Conservation (phyloP, 2,888 invertebrate genomes). For the Unio delphinus region DNA sequence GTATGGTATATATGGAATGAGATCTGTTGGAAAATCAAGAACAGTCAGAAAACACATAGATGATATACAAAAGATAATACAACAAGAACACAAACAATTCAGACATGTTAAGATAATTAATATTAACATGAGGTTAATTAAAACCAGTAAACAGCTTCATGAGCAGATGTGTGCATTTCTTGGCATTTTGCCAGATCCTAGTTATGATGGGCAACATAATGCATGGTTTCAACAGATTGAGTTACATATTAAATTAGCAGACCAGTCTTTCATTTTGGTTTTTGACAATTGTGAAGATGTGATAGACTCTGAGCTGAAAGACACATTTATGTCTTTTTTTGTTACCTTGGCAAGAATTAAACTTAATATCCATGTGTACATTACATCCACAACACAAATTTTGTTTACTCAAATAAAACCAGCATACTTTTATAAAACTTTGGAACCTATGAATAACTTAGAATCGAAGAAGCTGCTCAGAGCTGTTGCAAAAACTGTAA, state of each 20-base stretch:
- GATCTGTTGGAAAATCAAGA: too few species aligned
- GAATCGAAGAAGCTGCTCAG: conserved; percentile 16
- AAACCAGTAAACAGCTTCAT: too few species aligned
- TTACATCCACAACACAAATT: conserved; percentile 15
- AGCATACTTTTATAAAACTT: neutral
- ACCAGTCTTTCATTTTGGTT: conserved; percentile 10
- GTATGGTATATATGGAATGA: too few species aligned
- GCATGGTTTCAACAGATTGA: too few species aligned
- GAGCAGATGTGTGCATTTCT: too few species aligned
- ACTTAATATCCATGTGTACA: conserved; percentile 12
- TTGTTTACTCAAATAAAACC: neutral
- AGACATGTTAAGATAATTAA: too few species aligned
- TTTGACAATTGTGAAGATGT: conserved; percentile 33
- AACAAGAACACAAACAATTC: too few species aligned
- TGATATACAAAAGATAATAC: too few species aligned
- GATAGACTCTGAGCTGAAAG: conserved; percentile 6
- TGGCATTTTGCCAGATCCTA: too few species aligned
- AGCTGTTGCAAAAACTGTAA: conserved; percentile 11
- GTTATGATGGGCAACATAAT: too few species aligned
- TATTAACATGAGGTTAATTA: too few species aligned
- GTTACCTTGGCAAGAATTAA: conserved; percentile 2
- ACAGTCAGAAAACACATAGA: too few species aligned
- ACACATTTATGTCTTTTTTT: conserved; percentile 7
- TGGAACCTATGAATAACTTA: conserved; percentile 4
- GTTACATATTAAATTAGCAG: conserved; percentile 2